Base-by-base conservation (phyloP, 2,888 invertebrate species). In the Malthinus flaveolus region DNA sequence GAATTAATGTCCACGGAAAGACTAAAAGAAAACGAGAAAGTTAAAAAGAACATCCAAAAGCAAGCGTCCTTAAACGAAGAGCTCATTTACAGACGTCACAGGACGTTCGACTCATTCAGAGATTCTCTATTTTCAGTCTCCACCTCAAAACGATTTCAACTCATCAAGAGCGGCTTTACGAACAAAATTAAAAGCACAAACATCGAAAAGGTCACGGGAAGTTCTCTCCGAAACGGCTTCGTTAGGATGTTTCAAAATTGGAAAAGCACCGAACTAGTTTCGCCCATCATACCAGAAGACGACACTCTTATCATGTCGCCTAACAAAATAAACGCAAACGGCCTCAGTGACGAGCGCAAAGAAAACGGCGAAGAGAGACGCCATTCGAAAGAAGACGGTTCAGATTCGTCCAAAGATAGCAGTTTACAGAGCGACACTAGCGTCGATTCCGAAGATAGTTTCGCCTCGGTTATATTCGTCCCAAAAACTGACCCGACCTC, bases 341-440 rank as follows among this genome's bases (percentile, higher is more conserved):
- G 63, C 13, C 62, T 62, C 35, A 68, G 63, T 47, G 77, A 76
- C 52, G 67, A 66, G 57, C 74, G 79, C 64, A 72, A 68, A 49
- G 68, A 73, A 61, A 47, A 59, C 46, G 65, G 62, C 23, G 67
- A 65, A 65, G 91, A 90, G 72, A 81, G 94, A 55, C 84, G 93
- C 50, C 87, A 88, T 70, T 93, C 93, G 0, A 86, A 87, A 65
- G 94, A 94, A 77, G 93, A 93, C 69, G 93, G 93, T 9, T 94
- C 94, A 0, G 92, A 92, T 74, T 91, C 91, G 5, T 91, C 91
- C 1, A 92, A 92, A 78, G 92, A 92, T 69, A 91, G 93, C 75
- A 94, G 94, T 75, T 83, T 95, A 58, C 95, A 95, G 78, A 94
- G 94, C 76, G 95, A 95, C 74, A 95, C 95, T 1, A 94, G 94